A percentile compares a stretch with the other conserved stretches of the same genome.
These are phyloP conservation scores for Ramphastos sulfuratus DNA, from an alignment of 2,113 vertebrate genomes.

Conservation along the genomic window DNA sequence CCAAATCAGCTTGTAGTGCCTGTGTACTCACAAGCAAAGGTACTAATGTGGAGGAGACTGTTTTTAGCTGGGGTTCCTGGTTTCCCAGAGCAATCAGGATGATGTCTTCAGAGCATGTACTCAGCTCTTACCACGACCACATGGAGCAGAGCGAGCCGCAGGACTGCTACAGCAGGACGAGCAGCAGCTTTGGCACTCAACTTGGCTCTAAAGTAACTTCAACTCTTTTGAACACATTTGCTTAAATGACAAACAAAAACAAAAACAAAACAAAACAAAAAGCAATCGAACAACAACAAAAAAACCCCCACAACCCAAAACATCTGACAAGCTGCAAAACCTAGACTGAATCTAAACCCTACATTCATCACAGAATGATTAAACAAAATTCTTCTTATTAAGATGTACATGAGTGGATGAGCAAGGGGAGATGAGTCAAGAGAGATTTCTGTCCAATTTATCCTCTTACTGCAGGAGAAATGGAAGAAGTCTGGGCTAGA, in stretches of 20 bases:
- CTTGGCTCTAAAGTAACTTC: not conserved
- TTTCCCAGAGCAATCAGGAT: constrained; percentile 22
- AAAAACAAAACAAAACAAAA: too few species aligned
- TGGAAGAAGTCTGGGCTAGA: not conserved
- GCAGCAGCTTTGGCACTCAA: fast-evolving
- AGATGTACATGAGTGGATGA: not conserved
- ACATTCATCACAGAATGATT: not conserved
- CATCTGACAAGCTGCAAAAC: not conserved
- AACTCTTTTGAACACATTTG: not conserved
- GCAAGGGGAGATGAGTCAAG: not conserved
- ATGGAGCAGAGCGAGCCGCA: not conserved
- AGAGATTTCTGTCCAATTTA: not conserved
- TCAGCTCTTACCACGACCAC: not conserved
- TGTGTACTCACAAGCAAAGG: not conserved
- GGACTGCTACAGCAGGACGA: not conserved
- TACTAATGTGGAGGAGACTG: not conserved
- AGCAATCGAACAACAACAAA: too few species aligned
- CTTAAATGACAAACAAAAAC: not conserved
- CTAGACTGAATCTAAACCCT: not conserved
- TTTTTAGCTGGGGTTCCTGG: constrained; percentile 8
- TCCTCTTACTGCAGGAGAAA: not conserved
- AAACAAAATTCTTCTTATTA: not conserved
- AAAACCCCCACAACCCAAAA: not conserved
- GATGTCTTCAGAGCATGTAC: not conserved
- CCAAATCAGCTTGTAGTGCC: not conserved